Conservation (phyloP, 2,888 invertebrate genomes). For the Cheilosia impressa region DNA sequence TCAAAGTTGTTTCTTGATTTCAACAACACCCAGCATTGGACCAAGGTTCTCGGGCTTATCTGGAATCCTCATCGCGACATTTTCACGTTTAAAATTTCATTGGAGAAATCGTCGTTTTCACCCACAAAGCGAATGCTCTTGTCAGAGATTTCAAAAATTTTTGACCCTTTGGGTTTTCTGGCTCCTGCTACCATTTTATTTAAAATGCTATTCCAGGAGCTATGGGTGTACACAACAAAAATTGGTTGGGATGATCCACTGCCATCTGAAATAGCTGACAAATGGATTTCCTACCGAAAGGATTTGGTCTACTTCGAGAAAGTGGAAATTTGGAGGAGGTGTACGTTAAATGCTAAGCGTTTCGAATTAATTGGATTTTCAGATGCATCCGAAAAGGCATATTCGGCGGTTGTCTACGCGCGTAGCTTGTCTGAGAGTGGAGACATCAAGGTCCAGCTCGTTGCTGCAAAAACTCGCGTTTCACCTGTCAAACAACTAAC, state of each 20-base stretch:
- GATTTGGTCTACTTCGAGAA: background rate
- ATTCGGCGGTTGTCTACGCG: background rate
- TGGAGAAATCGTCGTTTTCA: too few species aligned
- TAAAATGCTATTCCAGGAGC: background rate
- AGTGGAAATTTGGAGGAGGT: background rate
- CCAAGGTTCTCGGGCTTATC: background rate
- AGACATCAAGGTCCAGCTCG: background rate
- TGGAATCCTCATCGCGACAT: background rate
- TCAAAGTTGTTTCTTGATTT: background rate
- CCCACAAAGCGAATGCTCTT: too few species aligned
- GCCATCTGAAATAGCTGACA: too few species aligned
- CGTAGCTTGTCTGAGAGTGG: background rate
- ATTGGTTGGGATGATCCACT: too few species aligned
- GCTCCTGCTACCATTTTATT: background rate
- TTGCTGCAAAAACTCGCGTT: slow-evolving; percentile 25
- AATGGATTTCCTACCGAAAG: background rate
- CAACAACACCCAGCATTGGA: background rate
- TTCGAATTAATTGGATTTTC: background rate
- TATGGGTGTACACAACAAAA: too few species aligned
- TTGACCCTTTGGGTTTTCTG: background rate
- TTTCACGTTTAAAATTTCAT: too few species aligned
- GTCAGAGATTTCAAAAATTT: background rate
- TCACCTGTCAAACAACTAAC: slow-evolving; percentile 53
- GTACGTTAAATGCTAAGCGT: background rate
- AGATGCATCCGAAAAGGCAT: background rate